These are phyloP conservation scores for Neoitamus cyanurus DNA, from an alignment of 2,888 invertebrate genomes.

Conservation along the genomic window DNA sequence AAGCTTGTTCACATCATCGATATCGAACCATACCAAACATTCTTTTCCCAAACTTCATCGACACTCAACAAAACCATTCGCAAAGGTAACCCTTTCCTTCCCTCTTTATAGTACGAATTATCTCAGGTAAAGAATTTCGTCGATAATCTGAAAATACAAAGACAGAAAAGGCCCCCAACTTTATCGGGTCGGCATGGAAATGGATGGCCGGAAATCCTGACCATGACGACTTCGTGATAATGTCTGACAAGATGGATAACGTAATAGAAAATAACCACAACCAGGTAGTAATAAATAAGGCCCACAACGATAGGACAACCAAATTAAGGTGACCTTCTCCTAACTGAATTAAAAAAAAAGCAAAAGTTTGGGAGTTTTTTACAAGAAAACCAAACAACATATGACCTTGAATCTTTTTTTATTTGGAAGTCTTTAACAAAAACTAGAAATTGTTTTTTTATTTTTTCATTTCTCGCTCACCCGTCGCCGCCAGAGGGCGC, in stretches of 20 bases:
- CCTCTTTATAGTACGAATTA: not conserved
- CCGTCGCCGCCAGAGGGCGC: too few relatives aligned
- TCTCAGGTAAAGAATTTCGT: not conserved
- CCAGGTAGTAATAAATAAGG: constrained; percentile 5
- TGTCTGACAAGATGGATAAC: constrained; percentile 4
- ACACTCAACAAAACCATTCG: not conserved
- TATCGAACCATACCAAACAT: constrained; percentile 23
- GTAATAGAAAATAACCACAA: constrained; percentile 31
- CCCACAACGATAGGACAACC: not conserved
- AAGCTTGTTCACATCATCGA: constrained; percentile 50
- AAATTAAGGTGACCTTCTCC: too few relatives aligned
- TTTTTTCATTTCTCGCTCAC: too few relatives aligned
- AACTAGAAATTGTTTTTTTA: too few relatives aligned
- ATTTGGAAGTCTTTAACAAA: too few relatives aligned
- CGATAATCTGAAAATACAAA: constrained; percentile 14
- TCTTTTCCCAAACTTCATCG: not conserved
- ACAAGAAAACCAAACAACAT: too few relatives aligned
- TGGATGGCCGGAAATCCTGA: constrained; percentile 21
- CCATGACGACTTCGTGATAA: constrained; percentile 21
- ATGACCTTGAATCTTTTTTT: too few relatives aligned
- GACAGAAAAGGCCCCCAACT: constrained; percentile 2
- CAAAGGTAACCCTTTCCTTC: not conserved
- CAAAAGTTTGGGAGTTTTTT: too few relatives aligned
- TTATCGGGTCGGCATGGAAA: constrained; percentile 33
- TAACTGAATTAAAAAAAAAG: too few relatives aligned